Percentiles rank a stretch among this genome's conserved stretches.
phyloP scores from a whole-genome alignment of 1,140 invertebrate genomes.

The Drosophila asahinai region DNA sequence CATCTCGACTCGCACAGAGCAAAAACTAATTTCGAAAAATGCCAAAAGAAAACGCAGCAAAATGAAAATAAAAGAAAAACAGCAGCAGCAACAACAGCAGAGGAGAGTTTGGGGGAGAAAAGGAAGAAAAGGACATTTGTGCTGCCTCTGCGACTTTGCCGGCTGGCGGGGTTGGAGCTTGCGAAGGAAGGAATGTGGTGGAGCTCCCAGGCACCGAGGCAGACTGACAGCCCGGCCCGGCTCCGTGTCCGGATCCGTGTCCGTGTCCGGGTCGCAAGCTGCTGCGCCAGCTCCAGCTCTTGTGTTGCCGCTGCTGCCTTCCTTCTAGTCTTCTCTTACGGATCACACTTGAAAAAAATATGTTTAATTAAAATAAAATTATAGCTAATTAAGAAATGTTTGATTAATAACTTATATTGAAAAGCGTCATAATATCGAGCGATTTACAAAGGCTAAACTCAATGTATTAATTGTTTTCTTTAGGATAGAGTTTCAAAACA shows the following conservation, averaged over 20 bases:
- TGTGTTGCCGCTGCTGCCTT: conserved; percentile 35
- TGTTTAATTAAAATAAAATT: neutral
- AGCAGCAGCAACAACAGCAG: conserved; percentile 15
- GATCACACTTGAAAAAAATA: neutral
- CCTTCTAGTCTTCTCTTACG: conserved; percentile 36
- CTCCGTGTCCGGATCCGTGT: conserved; percentile 31
- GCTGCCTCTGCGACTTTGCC: conserved; percentile 64
- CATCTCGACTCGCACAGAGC: conserved; percentile 68
- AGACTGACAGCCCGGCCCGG: conserved; percentile 67
- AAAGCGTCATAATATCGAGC: too few relatives aligned
- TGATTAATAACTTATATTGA: too few relatives aligned
- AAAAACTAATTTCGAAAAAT: conserved; percentile 85
- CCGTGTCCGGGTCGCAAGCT: conserved; percentile 58
- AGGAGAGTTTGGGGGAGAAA: conserved; percentile 22
- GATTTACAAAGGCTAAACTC: too few relatives aligned
- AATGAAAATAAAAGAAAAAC: conserved; percentile 78
- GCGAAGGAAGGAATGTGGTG: conserved; percentile 40
- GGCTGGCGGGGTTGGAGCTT: conserved; percentile 2
- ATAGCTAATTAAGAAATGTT: too few relatives aligned
- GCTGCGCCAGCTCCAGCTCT: conserved; percentile 44
- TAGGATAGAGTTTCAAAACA: too few relatives aligned
- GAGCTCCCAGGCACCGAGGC: conserved; percentile 44
- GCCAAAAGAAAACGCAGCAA: conserved; percentile 84
- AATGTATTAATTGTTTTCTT: too few relatives aligned
- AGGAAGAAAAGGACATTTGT: conserved; percentile 80